Evolutionary conservation across 2,888 invertebrate species (phyloP).

Genomic region (Noctua janthina): DNA sequence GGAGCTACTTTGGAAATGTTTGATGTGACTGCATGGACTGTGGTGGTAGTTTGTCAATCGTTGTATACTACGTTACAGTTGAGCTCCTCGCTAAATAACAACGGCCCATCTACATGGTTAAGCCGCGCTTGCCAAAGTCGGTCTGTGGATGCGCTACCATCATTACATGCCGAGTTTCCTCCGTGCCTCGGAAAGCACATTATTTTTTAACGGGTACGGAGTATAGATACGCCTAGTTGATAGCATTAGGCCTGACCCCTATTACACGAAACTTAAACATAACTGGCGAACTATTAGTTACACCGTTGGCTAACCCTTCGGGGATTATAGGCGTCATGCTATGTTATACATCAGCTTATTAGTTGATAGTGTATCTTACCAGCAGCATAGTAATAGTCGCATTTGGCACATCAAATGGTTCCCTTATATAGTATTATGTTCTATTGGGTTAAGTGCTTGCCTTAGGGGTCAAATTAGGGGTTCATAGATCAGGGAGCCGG

Average conservation of each 20-base stretch:
- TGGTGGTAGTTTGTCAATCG: background rate
- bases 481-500: too few relatives aligned
- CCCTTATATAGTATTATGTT: constrained; percentile 21
- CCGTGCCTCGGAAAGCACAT: too few relatives aligned
- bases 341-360: background rate
- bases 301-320: background rate
- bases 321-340: background rate
- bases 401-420: constrained; percentile 28
- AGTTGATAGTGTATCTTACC: background rate
- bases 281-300: background rate
- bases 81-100: too few relatives aligned
- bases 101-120: too few relatives aligned
- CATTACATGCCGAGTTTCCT: too few relatives aligned
- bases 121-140: too few relatives aligned
- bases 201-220: background rate
- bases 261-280: background rate
- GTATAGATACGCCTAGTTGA: background rate
- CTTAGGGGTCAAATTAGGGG: constrained; percentile 15
- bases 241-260: background rate
- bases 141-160: too few relatives aligned
- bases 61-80: too few relatives aligned
- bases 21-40: background rate
- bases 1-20: constrained; percentile 4
- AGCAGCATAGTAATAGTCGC: background rate
- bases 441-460: constrained; percentile 3